Evolutionary conservation across 2,888 invertebrate species (phyloP).

Genomic region (Nudaria mundana): DNA sequence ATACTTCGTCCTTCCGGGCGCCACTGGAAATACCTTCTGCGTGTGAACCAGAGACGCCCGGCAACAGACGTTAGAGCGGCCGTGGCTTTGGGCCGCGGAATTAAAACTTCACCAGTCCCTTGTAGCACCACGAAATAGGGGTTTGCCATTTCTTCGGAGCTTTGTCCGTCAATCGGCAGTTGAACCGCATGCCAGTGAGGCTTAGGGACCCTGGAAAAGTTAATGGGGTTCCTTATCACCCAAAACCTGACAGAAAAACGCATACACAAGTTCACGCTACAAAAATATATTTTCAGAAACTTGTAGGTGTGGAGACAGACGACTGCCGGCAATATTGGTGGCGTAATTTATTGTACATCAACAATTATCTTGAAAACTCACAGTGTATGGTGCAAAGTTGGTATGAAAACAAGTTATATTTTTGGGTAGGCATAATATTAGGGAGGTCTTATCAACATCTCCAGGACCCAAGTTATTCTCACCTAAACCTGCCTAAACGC

Average conservation of each 20-base stretch:
- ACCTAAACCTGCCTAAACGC: too few relatives aligned
- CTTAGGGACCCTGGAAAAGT: too few relatives aligned
- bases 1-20: not conserved
- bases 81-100: too few relatives aligned
- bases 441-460: too few relatives aligned
- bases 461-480: too few relatives aligned
- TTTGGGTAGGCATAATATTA: too few relatives aligned
- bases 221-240: not conserved
- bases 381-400: conserved; percentile 35
- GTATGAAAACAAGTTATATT: conserved; percentile 27
- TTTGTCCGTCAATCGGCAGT: too few relatives aligned
- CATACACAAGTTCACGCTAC: not conserved
- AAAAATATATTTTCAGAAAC: conserved; percentile 6
- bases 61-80: not conserved
- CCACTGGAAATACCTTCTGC: not conserved
- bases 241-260: not conserved
- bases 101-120: too few relatives aligned
- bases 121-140: too few relatives aligned
- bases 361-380: conserved; percentile 36
- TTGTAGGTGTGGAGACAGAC: conserved; percentile 13
- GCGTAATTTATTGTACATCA: conserved; percentile 43
- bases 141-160: too few relatives aligned
- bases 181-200: too few relatives aligned
- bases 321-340: conserved; percentile 44
- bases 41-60: not conserved